phyloP scores from a whole-genome alignment of 2,797 vertebrate genomes.

The Astyanax mexicanus region DNA sequence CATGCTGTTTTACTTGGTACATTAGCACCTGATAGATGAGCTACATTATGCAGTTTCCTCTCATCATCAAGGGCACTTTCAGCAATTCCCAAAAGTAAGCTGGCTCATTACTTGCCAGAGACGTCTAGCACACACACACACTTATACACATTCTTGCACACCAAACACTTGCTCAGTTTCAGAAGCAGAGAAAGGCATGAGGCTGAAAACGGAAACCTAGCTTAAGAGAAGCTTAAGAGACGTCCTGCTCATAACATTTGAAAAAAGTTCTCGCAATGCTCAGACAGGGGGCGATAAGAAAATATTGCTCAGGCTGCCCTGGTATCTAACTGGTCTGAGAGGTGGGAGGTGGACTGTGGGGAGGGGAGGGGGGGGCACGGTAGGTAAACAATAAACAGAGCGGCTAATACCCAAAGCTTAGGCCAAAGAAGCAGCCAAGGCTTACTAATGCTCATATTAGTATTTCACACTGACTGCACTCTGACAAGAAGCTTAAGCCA shows the following conservation, averaged over 20 bases:
- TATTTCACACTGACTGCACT: constrained; percentile 54
- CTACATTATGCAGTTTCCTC: constrained; percentile 24
- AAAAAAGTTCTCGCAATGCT: not conserved
- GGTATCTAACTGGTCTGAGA: constrained; percentile 2
- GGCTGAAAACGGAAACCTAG: not conserved
- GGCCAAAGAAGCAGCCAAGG: constrained; percentile 50
- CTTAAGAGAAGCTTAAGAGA: not conserved
- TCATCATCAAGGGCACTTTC: constrained; percentile 17
- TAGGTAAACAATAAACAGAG: constrained; percentile 53
- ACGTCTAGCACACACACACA: not conserved
- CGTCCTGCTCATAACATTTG: not conserved
- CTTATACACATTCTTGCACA: not conserved
- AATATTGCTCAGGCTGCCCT: constrained; percentile 18
- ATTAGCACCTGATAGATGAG: constrained; percentile 35
- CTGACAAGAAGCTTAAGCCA: constrained; percentile 48
- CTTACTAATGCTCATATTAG: constrained; percentile 57
- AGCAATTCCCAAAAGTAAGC: constrained; percentile 11
- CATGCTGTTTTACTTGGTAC: constrained; percentile 16
- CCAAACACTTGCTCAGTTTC: not conserved
- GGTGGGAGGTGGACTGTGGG: not conserved
- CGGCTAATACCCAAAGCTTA: constrained; percentile 51
- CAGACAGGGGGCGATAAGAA: not conserved
- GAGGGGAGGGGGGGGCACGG: too few relatives aligned
- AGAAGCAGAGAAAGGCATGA: not conserved
- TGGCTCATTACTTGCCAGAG: constrained; percentile 8